Evolutionary conservation across 1,140 invertebrate species (phyloP), one percentile per base, ranked within the genome.

Genomic region (Luehdorfia chinensis): DNA sequence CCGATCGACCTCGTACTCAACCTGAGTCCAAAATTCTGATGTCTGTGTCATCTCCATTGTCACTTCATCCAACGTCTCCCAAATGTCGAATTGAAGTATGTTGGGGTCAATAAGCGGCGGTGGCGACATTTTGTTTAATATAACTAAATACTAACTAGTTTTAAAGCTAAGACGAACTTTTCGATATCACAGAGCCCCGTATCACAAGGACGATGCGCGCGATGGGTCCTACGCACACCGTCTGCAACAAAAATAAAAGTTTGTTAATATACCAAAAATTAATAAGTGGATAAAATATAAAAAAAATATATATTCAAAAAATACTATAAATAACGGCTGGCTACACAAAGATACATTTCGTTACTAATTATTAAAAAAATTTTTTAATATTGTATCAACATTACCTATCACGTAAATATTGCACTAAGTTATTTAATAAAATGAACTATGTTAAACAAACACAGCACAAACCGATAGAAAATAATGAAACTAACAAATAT

Each of bases 161-260:
- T 84, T 84, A 86, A 86, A 84, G 77, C 79, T 84, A 86, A 79
- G 75, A 76, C 79, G 83, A 83, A 76, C 63, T 79, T 73, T 75
- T 83, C 76, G 71, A 81, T 86, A 86, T 86, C 83, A 86, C 83
- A 86, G 80, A 69, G 70, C 66, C 78, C 78, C 76, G 76, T 83
- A 84, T 86, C 79, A 84, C 80, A 84, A 67, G 70, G 69, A 77
- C 78, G 79, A 83, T 83, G 79, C 80, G 76, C 77, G 78, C 77
- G 68, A 71, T 68, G 70, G 61, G 51, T 67, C 59, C 66, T 72
- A 84, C 79, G 77, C 83, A 83, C 83, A 84, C 80, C 77, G 77
- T 81, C 83, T 86, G 78, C 9, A 86, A 86, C 83, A 84, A 86
- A 55, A 60, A 50, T 71, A 70, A 75, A 71, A 43, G 47, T 32